These are phyloP conservation scores for Synanthedon formicaeformis DNA, from an alignment of 2,888 invertebrate species.

Conservation along the genomic window DNA sequence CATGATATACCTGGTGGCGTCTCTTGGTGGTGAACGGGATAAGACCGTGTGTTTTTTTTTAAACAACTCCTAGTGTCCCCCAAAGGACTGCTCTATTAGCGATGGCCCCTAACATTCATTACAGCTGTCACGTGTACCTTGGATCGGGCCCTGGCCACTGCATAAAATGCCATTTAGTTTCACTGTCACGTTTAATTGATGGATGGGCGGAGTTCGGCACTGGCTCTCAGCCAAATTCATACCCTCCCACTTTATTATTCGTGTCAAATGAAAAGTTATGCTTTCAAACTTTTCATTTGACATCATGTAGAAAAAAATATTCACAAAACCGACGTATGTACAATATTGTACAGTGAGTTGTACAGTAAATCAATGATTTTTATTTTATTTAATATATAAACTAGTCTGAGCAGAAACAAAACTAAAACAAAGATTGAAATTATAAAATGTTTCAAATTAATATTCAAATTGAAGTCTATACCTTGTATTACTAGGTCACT, in stretches of 20 bases:
- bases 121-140: conserved; percentile 4
- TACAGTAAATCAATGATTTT: no score
- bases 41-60: background rate
- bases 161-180: conserved; percentile 26
- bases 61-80: background rate
- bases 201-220: conserved; percentile 12
- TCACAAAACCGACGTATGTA: no score
- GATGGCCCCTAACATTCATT: conserved; percentile 1
- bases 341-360: no score
- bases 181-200: conserved; percentile 22
- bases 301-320: no score
- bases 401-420: no score
- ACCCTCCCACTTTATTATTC: background rate
- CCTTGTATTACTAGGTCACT: no score
- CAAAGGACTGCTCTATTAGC: background rate
- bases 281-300: background rate
- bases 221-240: background rate
- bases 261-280: background rate
- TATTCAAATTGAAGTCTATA: no score
- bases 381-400: no score
- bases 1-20: no score
- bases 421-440: no score
- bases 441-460: no score
- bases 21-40: no score
- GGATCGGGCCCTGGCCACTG: conserved; percentile 6